Evolutionary conservation across 2,888 invertebrate genomes (phyloP).

Genomic region (Bibio marci): DNA sequence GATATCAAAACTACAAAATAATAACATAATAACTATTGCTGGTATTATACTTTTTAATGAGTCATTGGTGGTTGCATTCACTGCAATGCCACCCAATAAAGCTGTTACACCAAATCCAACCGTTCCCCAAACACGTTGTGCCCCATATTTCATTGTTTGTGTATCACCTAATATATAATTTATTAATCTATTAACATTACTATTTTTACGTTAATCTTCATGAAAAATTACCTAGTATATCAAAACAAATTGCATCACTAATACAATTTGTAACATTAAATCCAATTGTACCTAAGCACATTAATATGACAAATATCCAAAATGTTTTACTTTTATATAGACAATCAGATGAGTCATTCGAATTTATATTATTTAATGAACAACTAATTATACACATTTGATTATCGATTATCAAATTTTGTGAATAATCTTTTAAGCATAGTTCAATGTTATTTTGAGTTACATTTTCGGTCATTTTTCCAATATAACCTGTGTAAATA

Average conservation of each 20-base stretch:
- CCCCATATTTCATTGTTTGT: constrained; percentile 49
- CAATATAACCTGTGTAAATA: too few species aligned
- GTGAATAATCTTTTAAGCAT: too few species aligned
- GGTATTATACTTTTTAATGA: constrained; percentile 48
- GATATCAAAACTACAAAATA: constrained; percentile 46
- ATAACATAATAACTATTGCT: constrained; percentile 47
- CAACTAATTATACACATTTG: too few species aligned
- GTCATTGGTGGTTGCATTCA: constrained; percentile 42
- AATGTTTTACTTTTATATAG: constrained; percentile 46
- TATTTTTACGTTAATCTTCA: too few species aligned
- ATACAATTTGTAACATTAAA: constrained; percentile 76
- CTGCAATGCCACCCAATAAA: constrained; percentile 47
- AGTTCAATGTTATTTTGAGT: too few species aligned
- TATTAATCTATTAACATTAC: not conserved
- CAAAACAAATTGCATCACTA: constrained; percentile 81
- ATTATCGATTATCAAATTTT: too few species aligned
- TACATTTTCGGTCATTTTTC: too few species aligned
- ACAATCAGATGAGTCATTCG: not conserved
- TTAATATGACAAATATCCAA: constrained; percentile 54
- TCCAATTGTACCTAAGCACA: constrained; percentile 58
- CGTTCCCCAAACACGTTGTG: constrained; percentile 69
- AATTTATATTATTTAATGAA: too few species aligned
- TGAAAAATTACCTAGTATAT: constrained; percentile 47
- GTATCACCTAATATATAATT: constrained; percentile 36
- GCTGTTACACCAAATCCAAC: constrained; percentile 63